phyloP scores from a whole-genome alignment of 2,888 invertebrate species.

The Drosophila peninsularis region DNA sequence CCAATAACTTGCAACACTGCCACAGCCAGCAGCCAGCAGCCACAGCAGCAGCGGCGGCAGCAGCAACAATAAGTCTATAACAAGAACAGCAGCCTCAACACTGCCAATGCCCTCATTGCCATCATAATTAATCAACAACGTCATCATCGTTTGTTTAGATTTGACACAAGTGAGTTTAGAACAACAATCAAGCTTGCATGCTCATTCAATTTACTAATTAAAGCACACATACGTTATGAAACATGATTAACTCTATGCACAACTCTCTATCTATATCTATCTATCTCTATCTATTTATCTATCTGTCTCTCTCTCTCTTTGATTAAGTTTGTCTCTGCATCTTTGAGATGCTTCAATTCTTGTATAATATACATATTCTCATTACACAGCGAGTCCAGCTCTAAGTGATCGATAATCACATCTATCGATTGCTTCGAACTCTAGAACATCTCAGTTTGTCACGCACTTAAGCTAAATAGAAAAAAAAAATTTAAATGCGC shows the following conservation, averaged over 20 bases:
- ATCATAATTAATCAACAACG: slow-evolving; percentile 72
- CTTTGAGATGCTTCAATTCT: slow-evolving; percentile 3
- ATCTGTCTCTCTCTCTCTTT: neutral
- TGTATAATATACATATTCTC: slow-evolving; percentile 6
- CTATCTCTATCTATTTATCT: neutral
- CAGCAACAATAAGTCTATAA: slow-evolving; percentile 36
- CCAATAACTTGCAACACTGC: slow-evolving; percentile 17
- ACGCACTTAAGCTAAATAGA: no score
- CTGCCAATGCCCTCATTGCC: slow-evolving; percentile 79
- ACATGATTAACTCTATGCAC: slow-evolving; percentile 1
- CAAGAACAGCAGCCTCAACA: slow-evolving; percentile 64
- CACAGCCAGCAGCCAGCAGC: slow-evolving; percentile 17
- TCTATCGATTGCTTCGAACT: no score
- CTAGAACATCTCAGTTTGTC: no score
- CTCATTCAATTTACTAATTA: slow-evolving; percentile 20
- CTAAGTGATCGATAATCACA: no score
- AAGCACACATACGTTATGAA: neutral
- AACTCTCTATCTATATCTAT: neutral
- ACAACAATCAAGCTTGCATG: slow-evolving; percentile 51
- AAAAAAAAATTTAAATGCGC: no score
- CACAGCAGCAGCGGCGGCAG: slow-evolving; percentile 15
- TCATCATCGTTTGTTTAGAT: slow-evolving; percentile 79
- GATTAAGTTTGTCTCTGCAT: neutral
- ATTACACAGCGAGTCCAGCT: no score
- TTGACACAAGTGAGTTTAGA: slow-evolving; percentile 76